Percentiles rank a stretch among this genome's conserved stretches.
These are phyloP conservation scores for Varecia variegata DNA, from an alignment of 2,797 vertebrate genomes.

Conservation along the genomic window DNA sequence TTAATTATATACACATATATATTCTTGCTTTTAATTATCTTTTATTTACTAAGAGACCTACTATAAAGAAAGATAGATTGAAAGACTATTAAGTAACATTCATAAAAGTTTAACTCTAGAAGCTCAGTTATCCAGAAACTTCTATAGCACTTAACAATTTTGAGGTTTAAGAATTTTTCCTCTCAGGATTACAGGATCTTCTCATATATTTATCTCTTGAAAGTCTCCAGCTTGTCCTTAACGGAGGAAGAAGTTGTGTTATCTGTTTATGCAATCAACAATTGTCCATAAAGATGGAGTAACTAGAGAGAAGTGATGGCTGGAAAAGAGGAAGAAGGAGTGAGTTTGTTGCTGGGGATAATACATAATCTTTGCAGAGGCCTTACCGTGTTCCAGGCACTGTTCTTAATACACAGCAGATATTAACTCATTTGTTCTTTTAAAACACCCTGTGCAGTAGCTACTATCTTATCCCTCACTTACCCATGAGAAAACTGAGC, in stretches of 20 bases:
- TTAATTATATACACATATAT: background rate
- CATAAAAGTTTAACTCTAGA: background rate
- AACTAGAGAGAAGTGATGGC: background rate
- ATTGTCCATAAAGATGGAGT: background rate
- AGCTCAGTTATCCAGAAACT: background rate
- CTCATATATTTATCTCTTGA: background rate
- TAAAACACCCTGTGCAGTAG: background rate
- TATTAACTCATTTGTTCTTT: background rate
- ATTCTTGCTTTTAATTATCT: background rate
- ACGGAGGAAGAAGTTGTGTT: background rate
- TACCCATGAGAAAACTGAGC: background rate
- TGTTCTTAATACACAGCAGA: background rate
- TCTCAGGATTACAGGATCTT: background rate
- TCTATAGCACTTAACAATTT: background rate
- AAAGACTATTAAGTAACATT: background rate
- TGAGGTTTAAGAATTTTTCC: background rate
- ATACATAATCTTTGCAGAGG: background rate
- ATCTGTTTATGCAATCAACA: background rate
- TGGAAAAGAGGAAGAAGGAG: background rate
- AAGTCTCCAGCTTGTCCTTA: background rate
- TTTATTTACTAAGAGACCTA: background rate
- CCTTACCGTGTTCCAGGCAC: background rate
- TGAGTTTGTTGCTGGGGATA: background rate
- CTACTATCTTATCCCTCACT: background rate
- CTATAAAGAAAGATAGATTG: background rate